Percentiles rank a stretch among this genome's conserved stretches.
These are phyloP conservation scores for Zosterops borbonicus DNA, from an alignment of 2,113 vertebrate species.

Conservation along the genomic window DNA sequence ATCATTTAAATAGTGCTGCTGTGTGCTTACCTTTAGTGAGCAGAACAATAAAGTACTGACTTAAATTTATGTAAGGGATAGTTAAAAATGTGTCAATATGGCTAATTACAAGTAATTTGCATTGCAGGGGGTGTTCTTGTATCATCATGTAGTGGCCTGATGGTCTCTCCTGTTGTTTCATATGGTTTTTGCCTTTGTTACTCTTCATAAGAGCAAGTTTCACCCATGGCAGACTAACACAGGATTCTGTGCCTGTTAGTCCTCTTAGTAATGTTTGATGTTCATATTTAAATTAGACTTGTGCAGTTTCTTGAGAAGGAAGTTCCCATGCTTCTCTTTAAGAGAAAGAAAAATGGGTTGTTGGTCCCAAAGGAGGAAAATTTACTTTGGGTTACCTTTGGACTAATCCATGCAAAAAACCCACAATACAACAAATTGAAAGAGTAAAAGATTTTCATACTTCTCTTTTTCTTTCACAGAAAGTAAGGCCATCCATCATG, in stretches of 20 bases:
- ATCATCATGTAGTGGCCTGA: background rate
- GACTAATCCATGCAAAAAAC: background rate
- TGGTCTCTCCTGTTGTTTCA: background rate
- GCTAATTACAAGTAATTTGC: background rate
- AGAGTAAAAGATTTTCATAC: slow-evolving; percentile 23
- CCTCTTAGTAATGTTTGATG: background rate
- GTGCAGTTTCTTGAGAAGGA: background rate
- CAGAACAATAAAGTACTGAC: background rate
- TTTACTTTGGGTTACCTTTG: background rate
- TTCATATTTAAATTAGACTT: background rate
- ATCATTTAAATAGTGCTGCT: background rate
- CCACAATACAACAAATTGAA: background rate
- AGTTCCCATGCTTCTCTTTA: background rate
- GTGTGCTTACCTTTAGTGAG: background rate
- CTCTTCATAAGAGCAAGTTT: background rate
- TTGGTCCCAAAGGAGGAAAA: background rate
- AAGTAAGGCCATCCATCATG: slow-evolving; percentile 86
- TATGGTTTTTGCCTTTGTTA: background rate
- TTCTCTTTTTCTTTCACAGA: slow-evolving; percentile 75
- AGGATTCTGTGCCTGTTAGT: background rate
- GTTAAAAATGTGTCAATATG: background rate
- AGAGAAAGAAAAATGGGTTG: background rate
- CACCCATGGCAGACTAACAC: background rate
- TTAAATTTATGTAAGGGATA: background rate
- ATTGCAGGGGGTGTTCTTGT: background rate